These are phyloP conservation scores for Eupithecia inturbata DNA, from an alignment of 2,888 invertebrate genomes.

Conservation along the genomic window DNA sequence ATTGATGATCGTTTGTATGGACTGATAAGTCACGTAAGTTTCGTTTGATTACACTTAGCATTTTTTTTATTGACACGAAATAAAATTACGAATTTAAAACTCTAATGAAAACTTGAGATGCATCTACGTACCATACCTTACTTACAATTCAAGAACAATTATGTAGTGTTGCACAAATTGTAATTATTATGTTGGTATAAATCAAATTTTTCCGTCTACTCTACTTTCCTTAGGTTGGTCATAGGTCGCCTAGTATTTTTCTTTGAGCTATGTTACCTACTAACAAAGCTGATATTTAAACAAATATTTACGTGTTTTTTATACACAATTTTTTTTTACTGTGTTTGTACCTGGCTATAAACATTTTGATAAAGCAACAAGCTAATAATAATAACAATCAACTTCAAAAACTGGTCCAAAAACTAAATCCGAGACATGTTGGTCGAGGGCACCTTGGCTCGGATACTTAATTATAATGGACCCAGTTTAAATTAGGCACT, in stretches of 20 bases:
- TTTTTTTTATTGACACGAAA: neutral
- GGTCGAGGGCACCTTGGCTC: slow-evolving; percentile 38
- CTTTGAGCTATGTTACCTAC: neutral
- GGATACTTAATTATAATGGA: slow-evolving; percentile 33
- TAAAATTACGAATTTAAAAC: neutral
- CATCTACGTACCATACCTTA: too few species aligned
- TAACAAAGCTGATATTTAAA: neutral
- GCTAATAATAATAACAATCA: slow-evolving; percentile 17
- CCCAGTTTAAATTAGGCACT: slow-evolving; percentile 39
- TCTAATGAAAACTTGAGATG: neutral
- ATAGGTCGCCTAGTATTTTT: too few species aligned
- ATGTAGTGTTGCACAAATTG: neutral
- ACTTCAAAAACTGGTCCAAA: slow-evolving; percentile 25
- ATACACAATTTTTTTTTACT: too few species aligned
- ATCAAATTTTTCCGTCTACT: too few species aligned
- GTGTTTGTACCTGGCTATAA: too few species aligned
- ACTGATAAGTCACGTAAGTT: slow-evolving; percentile 16
- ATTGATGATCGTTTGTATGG: slow-evolving; percentile 10
- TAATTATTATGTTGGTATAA: too few species aligned
- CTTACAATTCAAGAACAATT: neutral
- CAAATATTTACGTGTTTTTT: too few species aligned
- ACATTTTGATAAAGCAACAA: slow-evolving; percentile 14
- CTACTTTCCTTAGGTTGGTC: neutral
- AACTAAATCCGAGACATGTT: slow-evolving; percentile 30
- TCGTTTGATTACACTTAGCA: neutral